A percentile compares a stretch with the other conserved stretches of the same genome.
Conservation (phyloP, 1,140 invertebrate species). For the Drosophila murphyi region DNA sequence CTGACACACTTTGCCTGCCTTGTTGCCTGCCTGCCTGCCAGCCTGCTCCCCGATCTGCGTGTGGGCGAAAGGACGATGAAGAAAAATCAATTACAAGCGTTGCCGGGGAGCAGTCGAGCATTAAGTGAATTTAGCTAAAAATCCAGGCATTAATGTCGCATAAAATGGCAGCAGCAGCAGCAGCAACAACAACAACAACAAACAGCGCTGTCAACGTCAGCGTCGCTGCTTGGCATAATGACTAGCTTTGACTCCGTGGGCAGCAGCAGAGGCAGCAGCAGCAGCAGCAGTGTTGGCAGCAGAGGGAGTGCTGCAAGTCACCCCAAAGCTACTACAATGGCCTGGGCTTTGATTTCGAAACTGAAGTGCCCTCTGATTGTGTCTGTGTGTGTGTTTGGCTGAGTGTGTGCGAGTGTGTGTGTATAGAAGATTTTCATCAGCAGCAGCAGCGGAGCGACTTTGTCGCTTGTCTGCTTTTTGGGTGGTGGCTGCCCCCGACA, state of each 20-base stretch:
- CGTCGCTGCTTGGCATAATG: constrained; percentile 58
- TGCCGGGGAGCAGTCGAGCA: constrained; percentile 18
- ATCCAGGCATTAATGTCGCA: constrained; percentile 57
- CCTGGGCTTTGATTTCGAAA: constrained; percentile 71
- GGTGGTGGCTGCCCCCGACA: constrained; percentile 66
- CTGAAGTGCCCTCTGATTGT: constrained; percentile 62
- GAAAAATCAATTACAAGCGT: constrained; percentile 72
- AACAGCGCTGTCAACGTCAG: constrained; percentile 1
- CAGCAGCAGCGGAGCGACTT: constrained; percentile 59
- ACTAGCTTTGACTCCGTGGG: constrained; percentile 25
- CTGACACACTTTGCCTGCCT: constrained; percentile 63
- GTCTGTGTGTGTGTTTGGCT: neutral
- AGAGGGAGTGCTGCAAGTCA: constrained; percentile 35
- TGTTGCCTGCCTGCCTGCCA: too few relatives aligned
- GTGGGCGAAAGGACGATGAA: constrained; percentile 38
- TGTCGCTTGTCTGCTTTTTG: constrained; percentile 71
- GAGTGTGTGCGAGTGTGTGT: constrained; percentile 26
- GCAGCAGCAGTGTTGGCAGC: constrained; percentile 13
- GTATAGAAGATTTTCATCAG: constrained; percentile 75
- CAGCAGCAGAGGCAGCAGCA: neutral
- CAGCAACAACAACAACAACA: constrained; percentile 6
- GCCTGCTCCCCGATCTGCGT: neutral
- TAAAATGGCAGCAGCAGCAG: constrained; percentile 30
- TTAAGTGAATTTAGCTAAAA: constrained; percentile 75
- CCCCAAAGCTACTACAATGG: constrained; percentile 58